Percentiles rank a stretch among this genome's conserved stretches.
phyloP scores from a whole-genome alignment of 1,140 invertebrate genomes.

The Lethrus apterus region DNA sequence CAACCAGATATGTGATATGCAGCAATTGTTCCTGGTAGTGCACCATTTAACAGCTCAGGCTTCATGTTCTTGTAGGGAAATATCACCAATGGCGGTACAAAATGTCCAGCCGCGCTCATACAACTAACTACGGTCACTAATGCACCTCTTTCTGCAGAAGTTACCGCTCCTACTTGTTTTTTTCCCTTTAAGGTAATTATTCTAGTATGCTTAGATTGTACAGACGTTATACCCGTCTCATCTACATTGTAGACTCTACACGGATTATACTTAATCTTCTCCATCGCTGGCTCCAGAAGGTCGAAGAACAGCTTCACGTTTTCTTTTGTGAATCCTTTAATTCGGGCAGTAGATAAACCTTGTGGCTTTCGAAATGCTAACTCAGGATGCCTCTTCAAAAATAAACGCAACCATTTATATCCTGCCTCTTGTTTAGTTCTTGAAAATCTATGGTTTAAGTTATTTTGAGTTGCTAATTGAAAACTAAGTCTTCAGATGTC shows the following conservation, averaged over 20 bases:
- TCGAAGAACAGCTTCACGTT: conserved; percentile 35
- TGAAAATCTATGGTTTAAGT: not conserved
- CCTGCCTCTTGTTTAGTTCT: conserved; percentile 7
- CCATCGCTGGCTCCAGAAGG: conserved; percentile 27
- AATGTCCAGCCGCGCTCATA: conserved; percentile 37
- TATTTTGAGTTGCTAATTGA: conserved; percentile 1
- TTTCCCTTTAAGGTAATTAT: conserved; percentile 32
- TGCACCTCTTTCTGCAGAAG: conserved; percentile 43
- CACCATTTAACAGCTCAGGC: conserved; percentile 15
- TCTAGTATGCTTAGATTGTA: conserved; percentile 30
- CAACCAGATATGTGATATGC: conserved; percentile 33
- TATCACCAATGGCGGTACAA: conserved; percentile 37
- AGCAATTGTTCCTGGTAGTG: conserved; percentile 22
- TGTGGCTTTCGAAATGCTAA: conserved; percentile 28
- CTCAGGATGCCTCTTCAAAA: conserved; percentile 19
- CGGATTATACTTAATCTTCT: conserved; percentile 28
- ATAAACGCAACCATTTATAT: conserved; percentile 21
- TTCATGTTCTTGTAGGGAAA: conserved; percentile 35
- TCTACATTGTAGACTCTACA: conserved; percentile 36
- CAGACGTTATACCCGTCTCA: conserved; percentile 34
- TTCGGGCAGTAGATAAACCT: conserved; percentile 29
- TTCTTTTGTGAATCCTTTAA: conserved; percentile 31
- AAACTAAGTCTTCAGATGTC: not conserved
- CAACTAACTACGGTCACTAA: conserved; percentile 28
- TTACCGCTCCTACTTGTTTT: conserved; percentile 39